Evolutionary conservation across 2,113 vertebrate species (phyloP), one percentile per base, ranked within the genome.

Genomic region (Asarcornis scutulata): DNA sequence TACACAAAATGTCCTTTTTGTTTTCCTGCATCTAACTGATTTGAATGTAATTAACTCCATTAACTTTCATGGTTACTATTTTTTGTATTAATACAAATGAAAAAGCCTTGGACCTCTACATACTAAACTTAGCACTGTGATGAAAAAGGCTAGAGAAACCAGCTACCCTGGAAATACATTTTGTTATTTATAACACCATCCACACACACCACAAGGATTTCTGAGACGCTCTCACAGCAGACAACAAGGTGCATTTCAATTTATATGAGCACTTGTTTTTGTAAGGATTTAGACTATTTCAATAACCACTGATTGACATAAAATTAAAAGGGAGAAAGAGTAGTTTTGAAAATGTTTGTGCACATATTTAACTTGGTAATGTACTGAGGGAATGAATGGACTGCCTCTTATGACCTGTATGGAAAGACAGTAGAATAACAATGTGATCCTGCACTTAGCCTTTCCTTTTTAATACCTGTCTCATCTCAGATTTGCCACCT

Each of bases 391-490:
- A 96, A 86, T 7, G 73, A 88, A 68, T 0, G 15, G 86, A n/a
- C 76, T 94, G 93, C 85, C 73, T 88, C 88, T 36, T 55, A 5
- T 66, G 93, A 96, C 95, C 92, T 40, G 55, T 56, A 59, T 32
- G 69, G 83, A 95, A 93, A 95, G 17, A 78, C 73, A 93, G 58
- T 25, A 67, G 95, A 96, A 96, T 96, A 66, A 94, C 93, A 94
- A 95, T 91, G 86, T 38, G 62, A 20, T 91, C 92, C 83, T 79
- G 86, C 64, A 66, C 83, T 95, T 86, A 81, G 88, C 74, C 48
- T 80, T 94, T 90, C 92, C 22, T 66, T 94, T 90, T 84, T 53
- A 88, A 94, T 93, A 95, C 86, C 88, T 94, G 80, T 92, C 93
- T 93, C 6, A 2, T 90, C 93, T 79, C 83, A 79, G 86, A 82